Percentiles rank a stretch among this genome's conserved stretches.
Conservation (phyloP, 1,140 invertebrate genomes). For the Drosophila pandora region DNA sequence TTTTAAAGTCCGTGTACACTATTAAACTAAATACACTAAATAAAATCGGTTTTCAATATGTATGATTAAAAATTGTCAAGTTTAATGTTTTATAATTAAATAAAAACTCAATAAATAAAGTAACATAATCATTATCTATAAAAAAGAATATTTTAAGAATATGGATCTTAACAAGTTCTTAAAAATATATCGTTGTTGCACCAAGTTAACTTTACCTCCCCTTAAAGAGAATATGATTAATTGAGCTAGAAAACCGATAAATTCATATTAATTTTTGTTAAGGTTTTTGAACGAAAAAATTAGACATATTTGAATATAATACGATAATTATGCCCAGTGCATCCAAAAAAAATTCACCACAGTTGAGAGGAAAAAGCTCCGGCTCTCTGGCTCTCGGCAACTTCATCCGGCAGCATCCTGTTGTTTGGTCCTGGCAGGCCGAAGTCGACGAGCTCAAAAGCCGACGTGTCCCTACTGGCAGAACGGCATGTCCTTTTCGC, state of each 20-base stretch:
- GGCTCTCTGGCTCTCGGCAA: slow-evolving; percentile 34
- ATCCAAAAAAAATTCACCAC: slow-evolving; percentile 50
- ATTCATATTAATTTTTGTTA: slow-evolving; percentile 2
- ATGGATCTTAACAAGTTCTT: too few species aligned
- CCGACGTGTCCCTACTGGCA: neutral
- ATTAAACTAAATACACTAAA: too few species aligned
- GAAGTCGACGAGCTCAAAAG: slow-evolving; percentile 16
- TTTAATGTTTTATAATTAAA: too few species aligned
- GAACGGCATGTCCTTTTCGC: slow-evolving; percentile 67
- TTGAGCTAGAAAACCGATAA: neutral
- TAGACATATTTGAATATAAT: neutral
- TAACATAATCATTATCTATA: too few species aligned
- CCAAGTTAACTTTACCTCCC: too few species aligned
- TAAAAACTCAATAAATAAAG: too few species aligned
- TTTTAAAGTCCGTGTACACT: too few species aligned
- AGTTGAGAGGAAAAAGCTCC: slow-evolving; percentile 40
- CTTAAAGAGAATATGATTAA: slow-evolving; percentile 37
- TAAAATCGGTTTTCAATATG: too few species aligned
- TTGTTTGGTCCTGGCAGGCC: slow-evolving; percentile 9
- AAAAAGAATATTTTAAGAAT: too few species aligned
- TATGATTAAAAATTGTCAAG: too few species aligned
- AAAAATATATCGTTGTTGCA: too few species aligned
- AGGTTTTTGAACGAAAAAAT: slow-evolving; percentile 18
- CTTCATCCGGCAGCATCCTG: slow-evolving; percentile 68
- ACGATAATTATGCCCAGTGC: slow-evolving; percentile 33